phyloP scores from a whole-genome alignment of 1,140 invertebrate genomes.

The Diuraphis noxia region DNA sequence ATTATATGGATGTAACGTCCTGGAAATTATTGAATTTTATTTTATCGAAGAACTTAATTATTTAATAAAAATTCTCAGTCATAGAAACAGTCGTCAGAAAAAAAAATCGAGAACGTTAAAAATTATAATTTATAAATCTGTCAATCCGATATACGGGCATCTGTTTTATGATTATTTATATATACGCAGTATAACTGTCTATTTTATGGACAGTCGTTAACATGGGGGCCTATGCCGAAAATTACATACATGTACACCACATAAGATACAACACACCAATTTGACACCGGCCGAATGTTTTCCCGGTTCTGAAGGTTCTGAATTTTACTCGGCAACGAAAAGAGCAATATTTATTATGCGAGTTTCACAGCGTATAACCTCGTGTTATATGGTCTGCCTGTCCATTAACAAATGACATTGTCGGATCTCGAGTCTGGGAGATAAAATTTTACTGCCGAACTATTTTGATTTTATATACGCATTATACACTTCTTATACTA shows the following conservation, averaged over 20 bases:
- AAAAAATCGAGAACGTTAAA: not conserved
- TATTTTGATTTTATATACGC: slow-evolving; percentile 5
- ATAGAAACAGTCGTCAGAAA: not conserved
- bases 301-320: not conserved
- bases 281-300: not conserved
- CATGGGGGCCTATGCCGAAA: not conserved
- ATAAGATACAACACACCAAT: not conserved
- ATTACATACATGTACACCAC: not conserved
- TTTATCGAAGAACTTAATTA: not conserved
- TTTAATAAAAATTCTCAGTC: not conserved
- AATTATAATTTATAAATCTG: slow-evolving; percentile 11
- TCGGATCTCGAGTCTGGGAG: not conserved
- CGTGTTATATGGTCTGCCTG: slow-evolving; percentile 6
- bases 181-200: not conserved
- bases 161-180: not conserved
- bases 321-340: not conserved
- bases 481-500: not conserved
- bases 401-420: not conserved
- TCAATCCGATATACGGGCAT: not conserved
- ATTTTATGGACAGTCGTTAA: not conserved
- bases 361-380: not conserved
- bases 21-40: too few relatives aligned
- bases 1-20: too few relatives aligned
- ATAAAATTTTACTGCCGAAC: slow-evolving; percentile 7
- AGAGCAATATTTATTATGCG: not conserved